Evolutionary conservation across 2,888 invertebrate species (phyloP), one percentile per base, ranked within the genome.

Genomic region (Mythimna ferrago): DNA sequence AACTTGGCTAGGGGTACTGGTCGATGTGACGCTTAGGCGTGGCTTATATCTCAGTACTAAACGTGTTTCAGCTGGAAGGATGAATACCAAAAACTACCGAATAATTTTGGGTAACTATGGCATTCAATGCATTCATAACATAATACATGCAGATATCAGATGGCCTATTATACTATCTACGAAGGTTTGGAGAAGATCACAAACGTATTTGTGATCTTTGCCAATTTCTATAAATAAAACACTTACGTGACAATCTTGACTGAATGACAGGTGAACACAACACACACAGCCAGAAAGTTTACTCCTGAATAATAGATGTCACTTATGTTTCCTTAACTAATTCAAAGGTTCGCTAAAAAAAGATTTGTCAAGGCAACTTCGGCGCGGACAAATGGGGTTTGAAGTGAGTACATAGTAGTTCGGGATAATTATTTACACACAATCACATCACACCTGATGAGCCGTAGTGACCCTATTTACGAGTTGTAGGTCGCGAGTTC

Each of bases 271-370:
- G n/a, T 35, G 7, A 51, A 35, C 51, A 53, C 51, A 35, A 51
- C 19, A 63, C 63, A 6, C 26, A n/a, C 0, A 38, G 6, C 14
- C 64, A 38, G 11, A 53, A 48, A 48, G 44, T 4, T 14, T 4
- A 35, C n/a, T 51, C 6, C 10, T 65, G 65, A 65, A 65, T 65
- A 38, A 65, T 65, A 54, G 21, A 65, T 16, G 16, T 16, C 21
- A 38, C 48, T 53, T 35, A 65, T 26, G 35, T 53, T 26, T 21
- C 64, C 21, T 35, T 60, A 38, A 10, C 11, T 5, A n/a, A 53
- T 38, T 11, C 51, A 32, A n/a, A 21, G 35, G 16, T 53, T 65
- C 16, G 35, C 35, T 38, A 21, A 21, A 10, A 54, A 21, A 38
- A 53, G 38, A 53, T 10, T 38, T 54, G 53, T 54, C 10, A 54